Evolutionary conservation across 2,113 vertebrate genomes (phyloP).

Genomic region (Otus sunia): DNA sequence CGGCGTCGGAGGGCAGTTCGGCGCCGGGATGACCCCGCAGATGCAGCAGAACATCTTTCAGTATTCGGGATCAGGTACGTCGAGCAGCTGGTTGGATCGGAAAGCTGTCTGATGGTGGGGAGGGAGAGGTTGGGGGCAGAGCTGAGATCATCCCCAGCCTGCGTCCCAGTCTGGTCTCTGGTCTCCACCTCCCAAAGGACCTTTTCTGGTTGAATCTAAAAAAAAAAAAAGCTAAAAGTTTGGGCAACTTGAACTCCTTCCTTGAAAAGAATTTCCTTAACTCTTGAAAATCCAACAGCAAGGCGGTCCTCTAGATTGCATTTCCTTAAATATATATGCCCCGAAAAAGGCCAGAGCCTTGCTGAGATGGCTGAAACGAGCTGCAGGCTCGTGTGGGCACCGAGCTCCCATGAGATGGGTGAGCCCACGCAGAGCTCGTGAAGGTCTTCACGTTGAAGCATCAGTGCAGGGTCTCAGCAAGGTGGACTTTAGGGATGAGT

Average conservation of each 20-base stretch:
- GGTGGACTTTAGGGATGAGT: neutral
- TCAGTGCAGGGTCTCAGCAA: neutral
- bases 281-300: neutral
- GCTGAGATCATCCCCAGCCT: neutral
- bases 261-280: neutral
- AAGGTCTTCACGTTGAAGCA: neutral
- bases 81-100: fast-evolving
- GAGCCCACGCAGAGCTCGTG: neutral
- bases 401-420: fast-evolving
- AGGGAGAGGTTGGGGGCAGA: neutral
- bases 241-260: neutral
- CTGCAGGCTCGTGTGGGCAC: neutral
- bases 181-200: neutral
- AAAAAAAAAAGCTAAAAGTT: neutral
- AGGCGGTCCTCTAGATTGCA: neutral
- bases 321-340: neutral
- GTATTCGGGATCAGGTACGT: conserved; percentile 80
- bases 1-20: conserved; percentile 83
- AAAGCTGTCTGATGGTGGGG: fast-evolving
- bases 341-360: neutral
- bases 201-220: neutral
- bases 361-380: neutral
- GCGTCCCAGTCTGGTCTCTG: neutral
- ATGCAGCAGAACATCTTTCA: conserved; percentile 91
- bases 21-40: conserved; percentile 76